phyloP scores from a whole-genome alignment of 2,113 vertebrate species.

The Pimephales promelas region DNA sequence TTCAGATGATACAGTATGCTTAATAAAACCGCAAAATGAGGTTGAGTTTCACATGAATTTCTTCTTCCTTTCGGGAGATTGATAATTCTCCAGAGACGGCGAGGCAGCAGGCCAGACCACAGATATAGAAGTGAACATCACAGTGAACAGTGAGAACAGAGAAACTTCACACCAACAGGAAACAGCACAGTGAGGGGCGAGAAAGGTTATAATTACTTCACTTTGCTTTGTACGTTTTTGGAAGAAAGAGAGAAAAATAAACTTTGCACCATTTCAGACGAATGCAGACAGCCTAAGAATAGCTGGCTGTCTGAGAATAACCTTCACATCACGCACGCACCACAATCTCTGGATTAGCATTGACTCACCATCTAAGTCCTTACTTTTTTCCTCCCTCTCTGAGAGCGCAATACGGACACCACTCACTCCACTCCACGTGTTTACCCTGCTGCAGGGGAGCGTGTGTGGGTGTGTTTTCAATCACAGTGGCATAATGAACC shows the following conservation, averaged over 20 bases:
- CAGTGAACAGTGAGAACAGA: constrained; percentile 23
- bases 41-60: constrained; percentile 9
- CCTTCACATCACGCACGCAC: constrained; percentile 28
- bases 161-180: constrained; percentile 3
- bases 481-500: constrained; percentile 14
- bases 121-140: constrained; percentile 10
- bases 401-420: constrained; percentile 12
- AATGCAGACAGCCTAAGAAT: constrained; percentile 43
- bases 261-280: constrained; percentile 11
- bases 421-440: background rate
- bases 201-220: constrained; percentile 28
- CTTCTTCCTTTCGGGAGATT: background rate
- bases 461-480: constrained; percentile 45
- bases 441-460: background rate
- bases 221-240: constrained; percentile 2
- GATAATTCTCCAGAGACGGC: constrained; percentile 42
- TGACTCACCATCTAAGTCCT: constrained; percentile 28
- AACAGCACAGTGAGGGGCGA: background rate
- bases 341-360: constrained; percentile 11
- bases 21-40: constrained; percentile 25
- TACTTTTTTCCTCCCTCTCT: constrained; percentile 1
- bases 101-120: constrained; percentile 10
- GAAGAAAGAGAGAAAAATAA: constrained; percentile 23
- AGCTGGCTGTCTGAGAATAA: constrained; percentile 42
- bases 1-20: background rate